A percentile compares a stretch with the other conserved stretches of the same genome.
phyloP scores from a whole-genome alignment of 2,888 invertebrate genomes.

The Cheilosia impressa region DNA sequence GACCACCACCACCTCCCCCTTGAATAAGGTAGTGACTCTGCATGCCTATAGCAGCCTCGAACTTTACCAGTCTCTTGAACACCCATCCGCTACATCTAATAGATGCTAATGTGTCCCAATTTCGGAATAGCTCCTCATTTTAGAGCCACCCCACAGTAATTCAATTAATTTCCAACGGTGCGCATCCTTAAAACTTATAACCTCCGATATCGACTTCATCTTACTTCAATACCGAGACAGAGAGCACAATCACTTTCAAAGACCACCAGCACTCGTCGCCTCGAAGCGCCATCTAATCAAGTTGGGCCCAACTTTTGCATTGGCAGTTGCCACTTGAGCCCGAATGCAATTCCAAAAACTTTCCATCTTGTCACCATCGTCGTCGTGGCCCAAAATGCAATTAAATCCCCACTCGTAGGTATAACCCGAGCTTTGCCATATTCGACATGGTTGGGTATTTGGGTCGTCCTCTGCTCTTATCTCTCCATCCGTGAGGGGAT shows the following conservation, averaged over 20 bases:
- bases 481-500: background rate
- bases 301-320: constrained; percentile 54
- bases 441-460: constrained; percentile 11
- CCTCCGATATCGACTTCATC: constrained; percentile 23
- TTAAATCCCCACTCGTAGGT: constrained; percentile 22
- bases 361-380: constrained; percentile 6
- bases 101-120: background rate
- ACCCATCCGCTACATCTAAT: background rate
- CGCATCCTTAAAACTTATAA: constrained; percentile 4
- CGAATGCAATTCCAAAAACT: constrained; percentile 48
- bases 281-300: constrained; percentile 44
- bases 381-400: constrained; percentile 48
- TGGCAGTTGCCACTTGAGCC: constrained; percentile 55
- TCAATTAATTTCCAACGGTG: constrained; percentile 7
- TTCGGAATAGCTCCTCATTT: background rate
- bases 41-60: too few relatives aligned
- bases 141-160: background rate
- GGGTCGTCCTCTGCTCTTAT: constrained; percentile 3
- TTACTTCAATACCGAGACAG: constrained; percentile 1
- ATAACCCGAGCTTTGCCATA: constrained; percentile 4
- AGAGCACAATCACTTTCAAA: constrained; percentile 9
- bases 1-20: too few relatives aligned
- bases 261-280: constrained; percentile 11
- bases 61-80: too few relatives aligned
- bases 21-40: too few relatives aligned